Evolutionary conservation across 1,140 invertebrate species (phyloP), one percentile per base, ranked within the genome.

Genomic region (Drosophila funebris): DNA sequence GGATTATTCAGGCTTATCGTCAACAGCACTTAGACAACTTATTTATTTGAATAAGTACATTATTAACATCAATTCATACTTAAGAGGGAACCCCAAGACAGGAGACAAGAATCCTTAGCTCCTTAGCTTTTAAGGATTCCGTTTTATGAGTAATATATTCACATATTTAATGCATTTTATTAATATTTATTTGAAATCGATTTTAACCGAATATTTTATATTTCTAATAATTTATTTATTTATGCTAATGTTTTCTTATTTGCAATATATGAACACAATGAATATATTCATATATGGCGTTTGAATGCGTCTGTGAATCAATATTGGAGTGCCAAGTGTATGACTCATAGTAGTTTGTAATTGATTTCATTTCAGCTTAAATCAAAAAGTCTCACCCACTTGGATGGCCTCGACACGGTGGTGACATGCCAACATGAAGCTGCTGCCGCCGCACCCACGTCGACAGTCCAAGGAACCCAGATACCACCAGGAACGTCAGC

Each of bases 331-430:
- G 43, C 24, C n/a, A 9, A 9, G 48, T 16, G 27, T 7, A 33
- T 68, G 43, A 36, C 41, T 63, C 52, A 67, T 36, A 74, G 46
- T 20, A 62, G 29, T 71, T 66, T 78, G 73, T 33, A 36, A 76
- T 73, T 76, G 61, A 56, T 58, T 79, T 61, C 52, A 53, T 90
- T 85, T 33, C 76, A 92, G 91, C 62, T 92, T 56, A 92, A 92
- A 90, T 92, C 91, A 44, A 92, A 92, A 85, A 92, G 91, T 70
- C 83, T 92, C 48, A 92, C 91, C 33, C 90, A 92, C 67, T 79
- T 92, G 69, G 91, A 91, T 90, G 85, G 87, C 73, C 75, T 92
- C 46, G 77, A 91, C 58, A 76, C 90, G 29, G 66, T 73, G 74
- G 74, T 81, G 56, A 64, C 90, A 54, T 90, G 90, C 75, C 88